Evolutionary conservation across 2,888 invertebrate genomes (phyloP).

Genomic region (Cynaeus angustus): DNA sequence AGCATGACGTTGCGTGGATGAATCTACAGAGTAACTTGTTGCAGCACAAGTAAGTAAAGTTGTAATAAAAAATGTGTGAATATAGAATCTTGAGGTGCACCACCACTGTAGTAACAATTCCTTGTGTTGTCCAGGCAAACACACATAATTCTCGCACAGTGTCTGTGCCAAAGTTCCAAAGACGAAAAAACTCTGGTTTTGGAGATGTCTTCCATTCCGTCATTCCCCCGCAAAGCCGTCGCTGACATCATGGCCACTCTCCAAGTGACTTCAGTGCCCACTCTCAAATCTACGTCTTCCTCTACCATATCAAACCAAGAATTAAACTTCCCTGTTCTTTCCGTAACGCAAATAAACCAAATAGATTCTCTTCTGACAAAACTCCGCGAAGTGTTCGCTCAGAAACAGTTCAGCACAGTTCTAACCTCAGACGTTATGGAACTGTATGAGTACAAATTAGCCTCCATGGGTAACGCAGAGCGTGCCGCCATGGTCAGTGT

Average conservation of each 20-base stretch:
- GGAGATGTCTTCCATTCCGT: slow-evolving; percentile 65
- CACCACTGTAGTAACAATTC: no score
- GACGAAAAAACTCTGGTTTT: slow-evolving; percentile 70
- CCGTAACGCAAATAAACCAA: slow-evolving; percentile 64
- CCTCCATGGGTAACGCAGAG: slow-evolving; percentile 73
- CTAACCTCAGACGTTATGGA: slow-evolving; percentile 83
- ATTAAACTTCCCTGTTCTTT: slow-evolving; percentile 58
- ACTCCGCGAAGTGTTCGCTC: slow-evolving; percentile 51
- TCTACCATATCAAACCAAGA: slow-evolving; percentile 31
- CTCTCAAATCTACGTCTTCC: slow-evolving; percentile 36
- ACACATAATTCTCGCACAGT: slow-evolving; percentile 73
- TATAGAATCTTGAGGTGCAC: no score
- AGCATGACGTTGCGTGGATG: slow-evolving; percentile 71
- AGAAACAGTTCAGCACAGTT: slow-evolving; percentile 68
- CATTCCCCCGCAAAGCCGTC: slow-evolving; percentile 61
- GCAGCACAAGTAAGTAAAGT: slow-evolving; percentile 64
- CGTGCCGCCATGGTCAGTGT: slow-evolving; percentile 72
- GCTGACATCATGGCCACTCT: slow-evolving; percentile 61
- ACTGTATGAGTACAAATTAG: slow-evolving; percentile 81
- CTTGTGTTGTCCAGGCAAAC: slow-evolving; percentile 68
- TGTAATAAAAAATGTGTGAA: no score
- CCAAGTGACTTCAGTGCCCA: slow-evolving; percentile 51
- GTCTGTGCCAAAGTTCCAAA: slow-evolving; percentile 71
- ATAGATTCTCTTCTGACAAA: slow-evolving; percentile 63
- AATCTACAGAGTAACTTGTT: slow-evolving; percentile 70